These are phyloP conservation scores for Galaxea fascicularis DNA, from an alignment of 92 coral and sea anemone species.

Conservation along the genomic window DNA sequence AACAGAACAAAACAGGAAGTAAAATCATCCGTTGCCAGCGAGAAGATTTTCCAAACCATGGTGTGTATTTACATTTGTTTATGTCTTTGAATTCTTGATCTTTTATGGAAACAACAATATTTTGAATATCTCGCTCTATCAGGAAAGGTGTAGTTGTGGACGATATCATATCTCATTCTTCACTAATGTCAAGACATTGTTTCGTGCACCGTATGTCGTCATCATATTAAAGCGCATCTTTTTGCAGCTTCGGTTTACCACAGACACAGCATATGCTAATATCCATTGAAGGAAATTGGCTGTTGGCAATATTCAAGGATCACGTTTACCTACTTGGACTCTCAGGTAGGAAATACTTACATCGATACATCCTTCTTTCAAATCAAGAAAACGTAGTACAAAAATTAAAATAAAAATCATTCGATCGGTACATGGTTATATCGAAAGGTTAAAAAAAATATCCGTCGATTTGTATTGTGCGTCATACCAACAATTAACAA, in stretches of 20 bases:
- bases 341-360: not conserved
- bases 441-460: too few species aligned
- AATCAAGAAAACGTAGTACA: not conserved
- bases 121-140: not conserved
- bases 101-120: too few species aligned
- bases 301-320: not conserved
- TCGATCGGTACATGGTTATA: too few species aligned
- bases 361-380: not conserved
- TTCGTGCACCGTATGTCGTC: not conserved
- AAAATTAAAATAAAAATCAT: not conserved
- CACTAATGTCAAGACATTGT: not conserved
- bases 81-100: too few species aligned
- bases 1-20: too few species aligned
- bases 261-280: slow-evolving; percentile 10
- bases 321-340: not conserved
- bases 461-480: too few species aligned
- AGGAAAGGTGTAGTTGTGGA: not conserved
- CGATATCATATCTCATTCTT: not conserved
- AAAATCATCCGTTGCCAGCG: too few species aligned
- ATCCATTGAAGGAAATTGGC: not conserved
- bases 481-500: too few species aligned
- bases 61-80: too few species aligned
- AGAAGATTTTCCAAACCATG: too few species aligned
- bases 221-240: not conserved
- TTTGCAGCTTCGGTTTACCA: not conserved